phyloP scores from a whole-genome alignment of 2,113 vertebrate genomes.

The Cynocephalus volans region DNA sequence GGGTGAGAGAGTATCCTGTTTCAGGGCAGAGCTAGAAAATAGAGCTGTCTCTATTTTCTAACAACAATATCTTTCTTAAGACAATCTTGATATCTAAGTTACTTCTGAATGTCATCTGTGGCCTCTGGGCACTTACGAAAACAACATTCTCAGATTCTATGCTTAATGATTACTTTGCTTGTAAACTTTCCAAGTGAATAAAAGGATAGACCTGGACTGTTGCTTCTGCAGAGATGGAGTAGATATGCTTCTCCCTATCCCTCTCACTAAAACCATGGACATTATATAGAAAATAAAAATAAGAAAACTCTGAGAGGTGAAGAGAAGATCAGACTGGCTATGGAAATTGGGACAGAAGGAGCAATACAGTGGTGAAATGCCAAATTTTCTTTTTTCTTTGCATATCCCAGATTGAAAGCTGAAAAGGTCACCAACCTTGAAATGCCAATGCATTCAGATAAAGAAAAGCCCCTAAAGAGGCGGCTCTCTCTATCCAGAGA shows the following conservation, averaged over 20 bases:
- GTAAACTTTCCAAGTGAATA: neutral
- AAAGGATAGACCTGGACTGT: neutral
- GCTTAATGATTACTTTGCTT: neutral
- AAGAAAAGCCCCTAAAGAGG: neutral
- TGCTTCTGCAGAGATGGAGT: neutral
- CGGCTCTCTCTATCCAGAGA: neutral
- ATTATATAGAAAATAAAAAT: neutral
- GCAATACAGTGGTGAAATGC: neutral
- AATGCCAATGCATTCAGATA: neutral
- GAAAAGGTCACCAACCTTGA: neutral
- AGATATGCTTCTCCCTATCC: neutral
- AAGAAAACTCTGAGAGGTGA: neutral
- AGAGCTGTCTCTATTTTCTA: conserved; percentile 32
- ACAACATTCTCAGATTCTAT: conserved; percentile 7
- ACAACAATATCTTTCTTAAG: neutral
- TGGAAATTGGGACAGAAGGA: neutral
- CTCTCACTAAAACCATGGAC: neutral
- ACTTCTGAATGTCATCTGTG: conserved; percentile 26
- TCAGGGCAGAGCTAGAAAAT: neutral
- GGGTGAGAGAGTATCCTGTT: neutral
- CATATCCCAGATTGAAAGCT: neutral
- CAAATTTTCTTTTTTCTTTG: neutral
- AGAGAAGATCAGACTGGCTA: neutral
- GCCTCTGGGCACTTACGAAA: neutral
- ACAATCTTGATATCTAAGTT: neutral